phyloP scores from a whole-genome alignment of 2,888 invertebrate genomes.

The Hypena proboscidalis region DNA sequence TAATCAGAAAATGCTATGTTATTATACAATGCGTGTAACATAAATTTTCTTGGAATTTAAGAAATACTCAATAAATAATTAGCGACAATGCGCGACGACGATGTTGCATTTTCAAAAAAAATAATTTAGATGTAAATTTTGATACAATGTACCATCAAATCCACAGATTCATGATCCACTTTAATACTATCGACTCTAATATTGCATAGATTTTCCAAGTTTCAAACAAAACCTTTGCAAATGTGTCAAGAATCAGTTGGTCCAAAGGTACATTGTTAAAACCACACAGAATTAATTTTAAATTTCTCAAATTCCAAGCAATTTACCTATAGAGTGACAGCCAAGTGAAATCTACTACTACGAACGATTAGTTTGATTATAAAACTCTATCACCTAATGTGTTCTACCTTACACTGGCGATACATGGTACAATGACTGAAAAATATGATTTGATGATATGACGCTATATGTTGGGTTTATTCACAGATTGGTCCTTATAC shows the following conservation, averaged over 20 bases:
- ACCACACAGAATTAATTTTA: too few species aligned
- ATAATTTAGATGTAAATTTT: too few species aligned
- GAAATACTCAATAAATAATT: slow-evolving; percentile 1
- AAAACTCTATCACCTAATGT: slow-evolving; percentile 54
- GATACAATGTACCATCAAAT: too few species aligned
- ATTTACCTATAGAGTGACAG: slow-evolving; percentile 15
- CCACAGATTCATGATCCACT: too few species aligned
- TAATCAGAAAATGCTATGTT: slow-evolving; percentile 33
- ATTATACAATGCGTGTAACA: slow-evolving; percentile 37
- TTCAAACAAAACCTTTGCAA: too few species aligned
- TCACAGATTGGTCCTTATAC: slow-evolving; percentile 74
- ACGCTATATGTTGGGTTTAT: slow-evolving; percentile 57
- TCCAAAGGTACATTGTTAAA: too few species aligned
- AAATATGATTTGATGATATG: slow-evolving; percentile 68
- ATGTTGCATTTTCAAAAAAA: too few species aligned
- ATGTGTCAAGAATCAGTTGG: too few species aligned
- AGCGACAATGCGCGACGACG: too few species aligned
- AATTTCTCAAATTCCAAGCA: slow-evolving; percentile 19
- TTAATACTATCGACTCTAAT: too few species aligned
- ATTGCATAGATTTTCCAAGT: too few species aligned
- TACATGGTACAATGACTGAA: slow-evolving; percentile 43
- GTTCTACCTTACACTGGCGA: slow-evolving; percentile 43
- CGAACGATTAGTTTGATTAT: slow-evolving; percentile 47
- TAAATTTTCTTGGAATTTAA: slow-evolving; percentile 18
- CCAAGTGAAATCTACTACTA: slow-evolving; percentile 38